A percentile compares a stretch with the other conserved stretches of the same genome.
phyloP scores from a whole-genome alignment of 2,113 vertebrate genomes.

The Hoplias malabaricus region DNA sequence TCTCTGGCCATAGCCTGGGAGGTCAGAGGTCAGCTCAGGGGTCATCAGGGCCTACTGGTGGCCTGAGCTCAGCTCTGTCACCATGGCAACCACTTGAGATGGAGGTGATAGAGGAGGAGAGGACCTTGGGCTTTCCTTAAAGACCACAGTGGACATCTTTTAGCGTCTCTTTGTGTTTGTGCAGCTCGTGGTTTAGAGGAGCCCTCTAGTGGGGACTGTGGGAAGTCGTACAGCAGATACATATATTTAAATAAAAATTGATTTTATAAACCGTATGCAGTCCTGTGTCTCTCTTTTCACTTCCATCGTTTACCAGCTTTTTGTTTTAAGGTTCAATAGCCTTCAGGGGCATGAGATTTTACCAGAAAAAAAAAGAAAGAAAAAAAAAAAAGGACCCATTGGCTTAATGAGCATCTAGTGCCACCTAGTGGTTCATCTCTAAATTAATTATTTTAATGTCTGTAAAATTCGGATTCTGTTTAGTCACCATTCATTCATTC shows the following conservation, averaged over 20 bases:
- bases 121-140: neutral
- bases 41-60: conserved; percentile 65
- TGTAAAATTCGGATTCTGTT: neutral
- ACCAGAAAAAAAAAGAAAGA: neutral
- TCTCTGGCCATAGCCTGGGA: conserved; percentile 72
- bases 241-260: neutral
- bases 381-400: neutral
- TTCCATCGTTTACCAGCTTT: neutral
- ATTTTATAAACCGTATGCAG: neutral
- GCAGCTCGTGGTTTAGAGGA: conserved; percentile 11
- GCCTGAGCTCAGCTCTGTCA: conserved; percentile 61
- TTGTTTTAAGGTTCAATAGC: neutral
- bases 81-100: conserved; percentile 69
- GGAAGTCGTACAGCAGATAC: neutral
- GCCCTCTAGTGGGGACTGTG: conserved; percentile 30
- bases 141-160: conserved; percentile 13
- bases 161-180: conserved; percentile 30
- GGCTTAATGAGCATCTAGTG: conserved; percentile 51
- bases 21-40: conserved; percentile 71
- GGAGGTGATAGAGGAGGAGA: conserved; percentile 41
- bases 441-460: neutral
- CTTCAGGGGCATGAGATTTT: no score
- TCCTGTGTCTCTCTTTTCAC: neutral
- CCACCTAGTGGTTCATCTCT: conserved; percentile 65
- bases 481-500: neutral